A percentile compares a stretch with the other conserved stretches of the same genome.
Conservation (phyloP, 64 coral and sea anemone genomes). For the Montipora cactus region DNA sequence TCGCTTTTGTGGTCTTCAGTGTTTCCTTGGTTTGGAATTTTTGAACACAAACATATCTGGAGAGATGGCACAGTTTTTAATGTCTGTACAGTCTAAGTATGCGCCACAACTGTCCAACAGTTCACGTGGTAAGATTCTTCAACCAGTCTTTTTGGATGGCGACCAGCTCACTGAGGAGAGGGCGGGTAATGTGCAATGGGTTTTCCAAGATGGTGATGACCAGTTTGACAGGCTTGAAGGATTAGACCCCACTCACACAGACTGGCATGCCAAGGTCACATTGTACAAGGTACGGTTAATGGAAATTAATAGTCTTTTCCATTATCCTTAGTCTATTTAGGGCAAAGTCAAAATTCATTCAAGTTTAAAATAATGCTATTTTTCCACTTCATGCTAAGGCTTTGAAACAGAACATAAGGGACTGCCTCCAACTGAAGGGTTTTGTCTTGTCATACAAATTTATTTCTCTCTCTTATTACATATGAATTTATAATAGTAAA, state of each 20-base stretch:
- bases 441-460: too few relatives aligned
- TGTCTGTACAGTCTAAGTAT: constrained; percentile 1
- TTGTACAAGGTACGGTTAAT: too few relatives aligned
- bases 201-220: constrained; percentile 27
- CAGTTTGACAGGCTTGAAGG: constrained; percentile 29
- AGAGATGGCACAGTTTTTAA: constrained; percentile 45
- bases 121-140: neutral
- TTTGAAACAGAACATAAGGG: too few relatives aligned
- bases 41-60: constrained; percentile 38
- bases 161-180: constrained; percentile 43
- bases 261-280: constrained; percentile 34
- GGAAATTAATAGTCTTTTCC: too few relatives aligned
- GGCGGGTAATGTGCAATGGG: constrained; percentile 28
- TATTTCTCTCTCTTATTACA: too few relatives aligned
- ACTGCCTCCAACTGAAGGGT: too few relatives aligned
- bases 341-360: too few relatives aligned
- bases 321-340: too few relatives aligned
- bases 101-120: neutral
- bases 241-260: constrained; percentile 24
- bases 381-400: too few relatives aligned
- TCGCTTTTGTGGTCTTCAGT: neutral
- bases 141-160: constrained; percentile 33
- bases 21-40: constrained; percentile 49
- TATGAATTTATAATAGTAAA: too few relatives aligned
- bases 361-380: too few relatives aligned